A percentile compares a stretch with the other conserved stretches of the same genome.
These are phyloP conservation scores for Shinisaurus crocodilurus DNA, from an alignment of 2,113 vertebrate species.

Conservation along the genomic window DNA sequence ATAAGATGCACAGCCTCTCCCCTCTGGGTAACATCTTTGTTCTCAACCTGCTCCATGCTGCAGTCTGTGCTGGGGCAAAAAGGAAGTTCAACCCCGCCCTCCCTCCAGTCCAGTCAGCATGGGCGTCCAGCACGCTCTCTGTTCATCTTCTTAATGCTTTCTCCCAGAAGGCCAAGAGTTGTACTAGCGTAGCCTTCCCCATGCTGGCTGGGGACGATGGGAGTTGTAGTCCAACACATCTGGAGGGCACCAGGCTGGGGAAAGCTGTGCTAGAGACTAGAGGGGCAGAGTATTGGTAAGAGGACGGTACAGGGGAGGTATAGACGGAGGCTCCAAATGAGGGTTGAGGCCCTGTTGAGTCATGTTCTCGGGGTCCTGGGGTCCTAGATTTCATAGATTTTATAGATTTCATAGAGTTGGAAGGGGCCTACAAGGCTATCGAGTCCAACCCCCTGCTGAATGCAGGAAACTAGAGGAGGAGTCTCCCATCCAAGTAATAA, in stretches of 20 bases:
- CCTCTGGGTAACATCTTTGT: not conserved
- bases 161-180: not conserved
- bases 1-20: not conserved
- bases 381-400: too few species aligned
- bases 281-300: not conserved
- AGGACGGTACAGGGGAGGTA: not conserved
- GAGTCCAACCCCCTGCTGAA: too few species aligned
- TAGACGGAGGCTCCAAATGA: not conserved
- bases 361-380: not conserved
- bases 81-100: not conserved
- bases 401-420: too few species aligned
- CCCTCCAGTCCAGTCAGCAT: not conserved
- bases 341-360: not conserved
- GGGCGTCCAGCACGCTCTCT: not conserved
- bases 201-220: too few species aligned
- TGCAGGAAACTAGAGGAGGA: too few species aligned
- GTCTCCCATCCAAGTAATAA: too few species aligned
- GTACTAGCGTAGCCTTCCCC: too few species aligned
- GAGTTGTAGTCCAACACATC: too few species aligned
- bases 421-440: too few species aligned
- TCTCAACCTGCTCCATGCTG: not conserved
- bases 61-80: not conserved
- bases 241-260: too few species aligned
- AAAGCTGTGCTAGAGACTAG: not conserved
- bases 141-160: not conserved